phyloP scores from a whole-genome alignment of 2,888 invertebrate genomes.

The Chironomus riparius region DNA sequence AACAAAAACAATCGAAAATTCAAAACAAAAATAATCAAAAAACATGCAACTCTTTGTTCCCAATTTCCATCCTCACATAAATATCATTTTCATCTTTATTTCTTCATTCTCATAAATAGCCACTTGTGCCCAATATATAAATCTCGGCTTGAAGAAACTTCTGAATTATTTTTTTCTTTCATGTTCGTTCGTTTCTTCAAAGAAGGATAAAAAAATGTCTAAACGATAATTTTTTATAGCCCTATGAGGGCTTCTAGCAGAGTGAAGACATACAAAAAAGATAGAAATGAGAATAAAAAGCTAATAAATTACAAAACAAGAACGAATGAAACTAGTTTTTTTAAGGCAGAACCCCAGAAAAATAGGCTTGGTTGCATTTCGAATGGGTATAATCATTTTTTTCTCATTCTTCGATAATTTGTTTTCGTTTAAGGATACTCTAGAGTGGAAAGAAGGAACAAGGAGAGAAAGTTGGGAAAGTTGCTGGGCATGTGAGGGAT shows the following conservation, averaged over 20 bases:
- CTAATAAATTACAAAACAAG: constrained; percentile 2
- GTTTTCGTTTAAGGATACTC: constrained; percentile 8
- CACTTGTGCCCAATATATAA: background rate
- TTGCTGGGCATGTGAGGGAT: too few species aligned
- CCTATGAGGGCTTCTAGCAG: background rate
- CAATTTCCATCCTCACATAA: too few species aligned
- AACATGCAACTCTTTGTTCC: too few species aligned
- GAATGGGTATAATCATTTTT: background rate
- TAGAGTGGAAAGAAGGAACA: background rate
- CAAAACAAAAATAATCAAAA: too few species aligned
- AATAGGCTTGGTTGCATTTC: background rate
- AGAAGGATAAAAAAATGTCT: background rate
- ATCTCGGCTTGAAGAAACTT: background rate
- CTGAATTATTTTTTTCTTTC: background rate
- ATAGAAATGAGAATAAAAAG: background rate
- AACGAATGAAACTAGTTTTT: background rate
- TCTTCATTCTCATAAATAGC: background rate
- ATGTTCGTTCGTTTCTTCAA: background rate
- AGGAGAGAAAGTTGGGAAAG: background rate
- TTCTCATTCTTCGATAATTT: constrained; percentile 12
- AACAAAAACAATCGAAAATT: too few species aligned
- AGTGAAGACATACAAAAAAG: background rate
- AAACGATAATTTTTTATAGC: background rate
- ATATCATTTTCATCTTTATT: too few species aligned
- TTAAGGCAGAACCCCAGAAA: background rate